Percentiles rank a stretch among this genome's conserved stretches.
Conservation (phyloP, 1,140 invertebrate species). For the Ganaspis sp. region DNA sequence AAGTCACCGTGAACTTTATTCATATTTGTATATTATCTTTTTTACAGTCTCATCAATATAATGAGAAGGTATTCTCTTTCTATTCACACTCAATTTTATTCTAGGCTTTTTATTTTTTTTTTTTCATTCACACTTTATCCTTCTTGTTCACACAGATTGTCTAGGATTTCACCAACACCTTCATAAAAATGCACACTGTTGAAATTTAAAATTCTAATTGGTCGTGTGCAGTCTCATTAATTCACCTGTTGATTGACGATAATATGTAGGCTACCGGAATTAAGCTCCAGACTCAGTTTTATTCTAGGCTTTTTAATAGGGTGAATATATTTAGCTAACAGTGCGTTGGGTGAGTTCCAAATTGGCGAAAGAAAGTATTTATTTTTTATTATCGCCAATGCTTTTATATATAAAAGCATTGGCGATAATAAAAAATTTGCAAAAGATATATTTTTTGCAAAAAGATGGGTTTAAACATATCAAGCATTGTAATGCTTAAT, state of each 20-base stretch:
- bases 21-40: background rate
- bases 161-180: background rate
- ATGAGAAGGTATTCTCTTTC: no score
- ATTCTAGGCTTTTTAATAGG: constrained; percentile 5
- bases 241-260: constrained; percentile 16
- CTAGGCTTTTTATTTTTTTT: no score
- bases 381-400: no score
- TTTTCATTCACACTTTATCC: background rate
- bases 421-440: no score
- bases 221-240: background rate
- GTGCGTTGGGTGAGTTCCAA: constrained; percentile 14
- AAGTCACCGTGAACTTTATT: constrained; percentile 13
- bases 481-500: no score
- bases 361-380: background rate
- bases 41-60: background rate
- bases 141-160: background rate
- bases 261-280: constrained; percentile 15
- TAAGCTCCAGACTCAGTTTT: background rate
- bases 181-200: background rate
- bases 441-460: no score
- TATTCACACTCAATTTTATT: no score
- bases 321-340: background rate
- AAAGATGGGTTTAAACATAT: no score
- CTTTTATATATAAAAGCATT: no score
- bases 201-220: background rate